phyloP scores from a whole-genome alignment of 2,797 vertebrate genomes.

The Cyprinodon diabolis region DNA sequence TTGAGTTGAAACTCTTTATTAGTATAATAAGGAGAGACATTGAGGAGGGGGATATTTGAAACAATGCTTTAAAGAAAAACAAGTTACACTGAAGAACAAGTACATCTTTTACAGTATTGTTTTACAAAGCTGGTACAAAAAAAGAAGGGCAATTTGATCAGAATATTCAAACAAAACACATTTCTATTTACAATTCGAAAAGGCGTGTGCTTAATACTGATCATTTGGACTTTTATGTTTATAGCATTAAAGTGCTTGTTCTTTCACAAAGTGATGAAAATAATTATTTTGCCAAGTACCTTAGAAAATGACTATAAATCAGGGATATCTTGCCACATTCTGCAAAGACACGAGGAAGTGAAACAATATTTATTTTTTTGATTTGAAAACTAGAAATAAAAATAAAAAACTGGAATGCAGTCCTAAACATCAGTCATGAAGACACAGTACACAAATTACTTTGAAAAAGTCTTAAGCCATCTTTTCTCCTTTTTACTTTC shows the following conservation, averaged over 20 bases:
- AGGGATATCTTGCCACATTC: constrained; percentile 28
- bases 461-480: not conserved
- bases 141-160: constrained; percentile 35
- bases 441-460: constrained; percentile 38
- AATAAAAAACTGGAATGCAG: constrained; percentile 64
- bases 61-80: constrained; percentile 55
- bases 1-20: constrained; percentile 6
- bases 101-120: constrained; percentile 44
- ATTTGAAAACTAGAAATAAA: constrained; percentile 33
- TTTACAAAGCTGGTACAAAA: constrained; percentile 60
- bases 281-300: constrained; percentile 13
- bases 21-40: constrained; percentile 25
- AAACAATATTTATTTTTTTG: constrained; percentile 28
- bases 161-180: constrained; percentile 71
- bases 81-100: constrained; percentile 60
- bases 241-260: constrained; percentile 82
- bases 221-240: constrained; percentile 54
- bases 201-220: constrained; percentile 81
- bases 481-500: not conserved
- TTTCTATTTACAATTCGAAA: constrained; percentile 67
- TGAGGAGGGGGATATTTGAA: constrained; percentile 52
- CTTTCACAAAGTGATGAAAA: constrained; percentile 24
- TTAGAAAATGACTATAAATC: constrained; percentile 29
- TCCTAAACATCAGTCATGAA: constrained; percentile 62
- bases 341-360: constrained; percentile 39